Conservation (phyloP, 2,797 vertebrate species). For the Holocentrus rufus region DNA sequence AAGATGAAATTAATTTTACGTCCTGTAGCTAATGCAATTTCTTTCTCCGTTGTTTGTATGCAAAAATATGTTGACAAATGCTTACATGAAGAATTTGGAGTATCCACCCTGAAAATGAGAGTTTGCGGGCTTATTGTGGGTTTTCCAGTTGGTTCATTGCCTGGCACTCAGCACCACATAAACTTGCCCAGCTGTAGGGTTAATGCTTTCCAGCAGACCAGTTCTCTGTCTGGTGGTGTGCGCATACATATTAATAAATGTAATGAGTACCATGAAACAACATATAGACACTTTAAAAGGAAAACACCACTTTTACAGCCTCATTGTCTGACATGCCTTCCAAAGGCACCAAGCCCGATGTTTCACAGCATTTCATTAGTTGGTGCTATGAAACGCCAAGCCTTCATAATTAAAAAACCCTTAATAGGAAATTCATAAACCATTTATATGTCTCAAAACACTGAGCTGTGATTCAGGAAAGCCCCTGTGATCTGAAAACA, state of each 20-base stretch:
- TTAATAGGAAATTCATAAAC: constrained; percentile 26
- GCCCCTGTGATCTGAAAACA: constrained; percentile 39
- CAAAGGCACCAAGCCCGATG: too few relatives aligned
- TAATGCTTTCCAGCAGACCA: constrained; percentile 34
- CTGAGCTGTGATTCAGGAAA: constrained; percentile 37
- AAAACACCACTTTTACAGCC: not conserved
- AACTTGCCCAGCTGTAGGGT: constrained; percentile 51
- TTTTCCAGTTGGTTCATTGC: constrained; percentile 54
- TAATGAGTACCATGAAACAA: constrained; percentile 25
- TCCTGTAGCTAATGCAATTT: too few relatives aligned
- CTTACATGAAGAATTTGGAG: not conserved
- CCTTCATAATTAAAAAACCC: not conserved
- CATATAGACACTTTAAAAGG: not conserved
- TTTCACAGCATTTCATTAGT: too few relatives aligned
- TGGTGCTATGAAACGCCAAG: not conserved
- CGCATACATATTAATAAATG: constrained; percentile 20
- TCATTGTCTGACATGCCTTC: too few relatives aligned
- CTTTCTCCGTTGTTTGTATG: too few relatives aligned
- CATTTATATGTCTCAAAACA: constrained; percentile 46
- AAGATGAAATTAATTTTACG: too few relatives aligned
- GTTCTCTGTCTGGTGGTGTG: constrained; percentile 36
- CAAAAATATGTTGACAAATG: not conserved
- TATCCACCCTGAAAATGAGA: not conserved
- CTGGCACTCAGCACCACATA: constrained; percentile 41
- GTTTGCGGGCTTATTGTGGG: constrained; percentile 43